Evolutionary conservation across 2,888 invertebrate genomes (phyloP).

Genomic region (Conistra vaccinii): DNA sequence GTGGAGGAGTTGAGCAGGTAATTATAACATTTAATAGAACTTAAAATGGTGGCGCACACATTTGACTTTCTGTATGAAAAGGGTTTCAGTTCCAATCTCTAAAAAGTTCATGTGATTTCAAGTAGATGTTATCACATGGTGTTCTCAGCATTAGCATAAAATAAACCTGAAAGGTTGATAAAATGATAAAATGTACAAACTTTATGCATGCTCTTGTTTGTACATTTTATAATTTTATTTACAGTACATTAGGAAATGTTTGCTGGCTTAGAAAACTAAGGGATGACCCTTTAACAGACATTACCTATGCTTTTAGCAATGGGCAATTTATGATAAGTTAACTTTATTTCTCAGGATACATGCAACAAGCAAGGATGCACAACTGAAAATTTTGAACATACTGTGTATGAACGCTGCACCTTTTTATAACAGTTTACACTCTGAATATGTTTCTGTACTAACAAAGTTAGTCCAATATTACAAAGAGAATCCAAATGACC

Average conservation of each 20-base stretch:
- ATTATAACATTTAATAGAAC: conserved; percentile 43
- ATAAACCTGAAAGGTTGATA: not conserved
- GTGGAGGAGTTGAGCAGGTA: conserved; percentile 88
- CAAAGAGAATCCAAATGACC: conserved; percentile 70
- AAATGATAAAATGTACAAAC: no score
- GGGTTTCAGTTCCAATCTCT: not conserved
- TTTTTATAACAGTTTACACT: conserved; percentile 86
- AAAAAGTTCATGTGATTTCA: not conserved
- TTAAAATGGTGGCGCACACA: not conserved
- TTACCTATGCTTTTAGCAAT: not conserved
- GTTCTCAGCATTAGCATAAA: not conserved
- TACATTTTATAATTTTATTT: not conserved
- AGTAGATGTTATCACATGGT: not conserved
- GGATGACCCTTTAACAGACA: no score
- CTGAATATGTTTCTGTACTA: conserved; percentile 87
- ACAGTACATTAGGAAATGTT: not conserved
- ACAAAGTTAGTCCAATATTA: conserved; percentile 84
- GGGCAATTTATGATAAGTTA: not conserved
- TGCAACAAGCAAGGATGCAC: conserved; percentile 88
- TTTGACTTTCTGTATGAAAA: not conserved
- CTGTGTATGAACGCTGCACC: conserved; percentile 87
- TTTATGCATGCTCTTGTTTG: no score
- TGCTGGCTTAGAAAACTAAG: not conserved
- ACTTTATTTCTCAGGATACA: conserved; percentile 85
- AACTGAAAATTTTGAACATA: conserved; percentile 89